These are phyloP conservation scores for Serilophus lunatus DNA, from an alignment of 2,113 vertebrate genomes.

Conservation along the genomic window DNA sequence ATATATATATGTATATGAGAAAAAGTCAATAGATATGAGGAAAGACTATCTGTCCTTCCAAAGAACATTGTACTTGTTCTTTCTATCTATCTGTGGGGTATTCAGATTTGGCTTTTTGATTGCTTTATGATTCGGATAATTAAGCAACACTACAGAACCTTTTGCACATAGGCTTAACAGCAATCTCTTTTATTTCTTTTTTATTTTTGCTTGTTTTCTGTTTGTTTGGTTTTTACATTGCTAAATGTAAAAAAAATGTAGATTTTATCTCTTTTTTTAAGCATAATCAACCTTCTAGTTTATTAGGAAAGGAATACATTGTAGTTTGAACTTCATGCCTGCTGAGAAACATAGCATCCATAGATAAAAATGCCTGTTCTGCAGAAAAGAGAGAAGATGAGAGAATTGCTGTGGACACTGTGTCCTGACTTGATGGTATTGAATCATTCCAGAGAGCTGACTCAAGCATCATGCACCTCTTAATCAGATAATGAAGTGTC, in stretches of 20 bases:
- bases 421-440: not conserved
- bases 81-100: not conserved
- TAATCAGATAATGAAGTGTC: not conserved
- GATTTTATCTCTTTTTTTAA: not conserved
- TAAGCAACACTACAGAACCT: not conserved
- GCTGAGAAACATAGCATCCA: not conserved
- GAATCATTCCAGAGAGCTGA: not conserved
- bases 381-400: not conserved
- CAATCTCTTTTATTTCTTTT: too few species aligned
- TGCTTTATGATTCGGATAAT: not conserved
- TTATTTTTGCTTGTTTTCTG: not conserved
- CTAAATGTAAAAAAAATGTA: not conserved
- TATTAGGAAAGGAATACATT: not conserved
- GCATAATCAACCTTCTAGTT: not conserved
- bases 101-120: not conserved
- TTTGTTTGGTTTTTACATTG: not conserved
- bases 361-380: not conserved
- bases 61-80: not conserved
- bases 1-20: not conserved
- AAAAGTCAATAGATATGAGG: not conserved
- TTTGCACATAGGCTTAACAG: not conserved
- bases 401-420: not conserved
- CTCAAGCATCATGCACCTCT: not conserved
- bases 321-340: not conserved
- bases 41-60: not conserved